Base-by-base conservation (phyloP, 2,113 vertebrate genomes). In the Triplophysa dalaica region DNA sequence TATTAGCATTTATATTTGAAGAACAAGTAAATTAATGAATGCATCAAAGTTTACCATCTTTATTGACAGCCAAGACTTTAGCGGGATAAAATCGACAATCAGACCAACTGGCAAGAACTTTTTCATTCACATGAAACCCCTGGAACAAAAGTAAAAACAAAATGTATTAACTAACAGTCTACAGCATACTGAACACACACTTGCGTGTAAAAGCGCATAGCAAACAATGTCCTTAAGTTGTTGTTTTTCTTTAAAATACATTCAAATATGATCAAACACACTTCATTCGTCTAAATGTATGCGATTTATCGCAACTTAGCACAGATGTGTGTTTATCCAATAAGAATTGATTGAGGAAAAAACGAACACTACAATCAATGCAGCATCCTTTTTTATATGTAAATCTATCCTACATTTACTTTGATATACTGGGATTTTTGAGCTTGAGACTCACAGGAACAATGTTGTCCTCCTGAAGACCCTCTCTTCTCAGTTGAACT, bases 11-110 rank as follows among this genome's bases (percentile, higher is more conserved):
- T 22, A 6, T 45, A 13, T 56, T 72, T 58, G 17, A 54, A 72
- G 3, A 72, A 38, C 4, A 68, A 45, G 50, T 11, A 8, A n/a
- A 63, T 66, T 3, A 48, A 43, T 26, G 24, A 62, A n/a, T 29
- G 75, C 7, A 63, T 10, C 54, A 38, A 67, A 38, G 12, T 95
- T 90, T 92, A 99, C 97, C 95, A 92, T 99, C 97, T 92, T 95
- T 98, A 89, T 98, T 96, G 87, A 98, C 94, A 1, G 95, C 92
- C 89, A 95, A 93, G 81, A 99, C 96, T 91, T 94, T 99, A 84
- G 97, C 97, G 63, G 97, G 97, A 84, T 99, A 99, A 91, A 98
- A 99, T 81, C 97, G 95, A 90, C 97, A 99, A 86, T 99, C 97
- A 38, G 96, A 97, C 97, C 97, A 99, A 89, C 97, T 98, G 19